Conservation (phyloP, 2,888 invertebrate genomes). For the Spisula solida region DNA sequence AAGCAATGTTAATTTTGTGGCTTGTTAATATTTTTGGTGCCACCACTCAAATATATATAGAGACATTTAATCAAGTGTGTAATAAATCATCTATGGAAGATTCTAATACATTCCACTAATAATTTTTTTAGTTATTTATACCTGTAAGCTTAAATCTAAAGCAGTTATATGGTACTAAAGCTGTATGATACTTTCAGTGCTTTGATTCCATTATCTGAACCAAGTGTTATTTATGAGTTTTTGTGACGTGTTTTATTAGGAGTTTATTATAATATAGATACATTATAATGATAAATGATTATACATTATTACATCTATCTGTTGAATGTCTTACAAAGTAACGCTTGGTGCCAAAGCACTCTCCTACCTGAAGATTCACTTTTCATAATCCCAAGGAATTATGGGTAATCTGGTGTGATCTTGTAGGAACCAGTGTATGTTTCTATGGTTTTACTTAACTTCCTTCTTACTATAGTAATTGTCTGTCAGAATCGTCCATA, state of each 20-base stretch:
- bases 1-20: no score
- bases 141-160: no score
- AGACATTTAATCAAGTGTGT: neutral
- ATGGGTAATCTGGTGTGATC: neutral
- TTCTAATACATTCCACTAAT: no score
- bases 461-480: neutral
- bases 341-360: neutral
- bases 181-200: neutral
- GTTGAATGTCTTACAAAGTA: neutral
- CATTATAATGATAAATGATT: conserved; percentile 14
- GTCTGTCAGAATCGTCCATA: neutral
- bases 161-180: no score
- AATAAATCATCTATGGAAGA: neutral
- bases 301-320: conserved; percentile 3
- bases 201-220: conserved; percentile 15
- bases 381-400: conserved; percentile 1
- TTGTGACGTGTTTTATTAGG: neutral
- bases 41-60: neutral
- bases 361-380: neutral
- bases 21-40: no score
- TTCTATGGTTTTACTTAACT: neutral
- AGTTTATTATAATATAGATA: conserved; percentile 10
- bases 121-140: no score
- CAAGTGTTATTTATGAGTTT: neutral
- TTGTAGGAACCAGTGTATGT: neutral